Conservation (phyloP, 92 coral and sea anemone species). For the Chrysogorgia sp. region DNA sequence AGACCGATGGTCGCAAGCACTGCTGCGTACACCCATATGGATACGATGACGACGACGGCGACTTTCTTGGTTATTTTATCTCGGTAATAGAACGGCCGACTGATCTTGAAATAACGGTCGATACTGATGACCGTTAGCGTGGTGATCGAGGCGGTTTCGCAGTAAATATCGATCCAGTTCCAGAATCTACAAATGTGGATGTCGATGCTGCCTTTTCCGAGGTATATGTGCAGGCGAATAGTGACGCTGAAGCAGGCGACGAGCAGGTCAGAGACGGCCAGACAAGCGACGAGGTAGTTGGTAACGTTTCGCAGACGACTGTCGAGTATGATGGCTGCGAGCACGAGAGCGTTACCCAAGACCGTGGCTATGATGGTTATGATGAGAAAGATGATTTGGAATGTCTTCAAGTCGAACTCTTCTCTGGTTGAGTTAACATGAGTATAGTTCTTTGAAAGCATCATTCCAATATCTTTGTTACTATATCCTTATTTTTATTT, state of each 20-base stretch:
- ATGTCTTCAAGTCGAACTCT: conserved; percentile 12
- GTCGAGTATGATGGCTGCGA: conserved; percentile 84
- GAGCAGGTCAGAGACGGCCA: conserved; percentile 89
- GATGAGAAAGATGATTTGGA: conserved; percentile 66
- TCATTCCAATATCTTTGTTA: not conserved
- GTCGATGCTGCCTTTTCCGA: not conserved
- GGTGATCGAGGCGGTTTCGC: conserved; percentile 92
- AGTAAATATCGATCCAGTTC: conserved; percentile 91
- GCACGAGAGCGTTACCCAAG: conserved; percentile 80
- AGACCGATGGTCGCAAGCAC: conserved; percentile 70
- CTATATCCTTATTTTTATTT: not conserved
- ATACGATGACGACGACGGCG: conserved; percentile 67
- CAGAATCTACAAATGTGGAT: conserved; percentile 66
- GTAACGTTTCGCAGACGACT: conserved; percentile 86
- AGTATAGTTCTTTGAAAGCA: not conserved
- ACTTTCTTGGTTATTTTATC: conserved; percentile 73
- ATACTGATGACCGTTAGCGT: conserved; percentile 88
- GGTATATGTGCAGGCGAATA: conserved; percentile 13
- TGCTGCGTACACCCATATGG: conserved; percentile 80
- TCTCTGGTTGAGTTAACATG: not conserved
- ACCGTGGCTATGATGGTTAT: conserved; percentile 74
- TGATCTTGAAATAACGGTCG: conserved; percentile 90
- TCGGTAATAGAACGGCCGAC: conserved; percentile 88
- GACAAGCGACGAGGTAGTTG: conserved; percentile 91
- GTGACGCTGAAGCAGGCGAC: conserved; percentile 58